Base-by-base conservation (phyloP, 2,113 vertebrate genomes). In the Natator depressus region DNA sequence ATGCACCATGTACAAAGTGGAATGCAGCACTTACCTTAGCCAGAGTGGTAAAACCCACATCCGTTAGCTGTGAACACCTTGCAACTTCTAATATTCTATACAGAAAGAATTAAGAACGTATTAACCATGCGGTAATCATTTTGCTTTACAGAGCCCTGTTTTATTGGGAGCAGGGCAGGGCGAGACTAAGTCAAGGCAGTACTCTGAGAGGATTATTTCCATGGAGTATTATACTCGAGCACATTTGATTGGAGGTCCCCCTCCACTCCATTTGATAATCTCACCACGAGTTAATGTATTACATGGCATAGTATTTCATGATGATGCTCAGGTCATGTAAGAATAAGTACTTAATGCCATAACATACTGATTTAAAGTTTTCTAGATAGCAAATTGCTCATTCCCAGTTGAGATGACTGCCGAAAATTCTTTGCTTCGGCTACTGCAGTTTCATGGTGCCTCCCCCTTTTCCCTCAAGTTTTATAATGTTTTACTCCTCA, bases 61-160 rank as follows among this genome's bases (percentile, higher is more conserved):
- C 99, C 96, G 99, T 99, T 90, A 99, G 98, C 31, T 99, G 99
- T 84, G 99, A 99, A 98, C 99, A 99, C 91, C 99, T 98, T 78
- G 99, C 99, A 85, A 99, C 99, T 97, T 99, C 99, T 98, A 99
- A 96, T 98, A 99, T 99, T 98, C 99, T 99, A 97, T 95, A 96
- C 59, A 87, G 87, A 96, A 95, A 92, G 96, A 89, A 85, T 9
- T 2, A 1, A 20, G 3, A 72, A 72, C 38, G 19, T 38, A 59
- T 31, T 42, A 38, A 85, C 54, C 31, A 4, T 2, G 59, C 29
- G 29, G 69, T 54, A 85, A 76, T 29, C 88, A 57, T 24, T 91
- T 49, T 25, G 82, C 90, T 90, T 81, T 80, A 46, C 89, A 91
- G 55, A 88, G 82, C 13, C 13, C 85, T 3, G 50, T 55, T 89